Percentiles rank a stretch among this genome's conserved stretches.
Evolutionary conservation across 2,888 invertebrate species (phyloP).

Genomic region (Erebia ligea): DNA sequence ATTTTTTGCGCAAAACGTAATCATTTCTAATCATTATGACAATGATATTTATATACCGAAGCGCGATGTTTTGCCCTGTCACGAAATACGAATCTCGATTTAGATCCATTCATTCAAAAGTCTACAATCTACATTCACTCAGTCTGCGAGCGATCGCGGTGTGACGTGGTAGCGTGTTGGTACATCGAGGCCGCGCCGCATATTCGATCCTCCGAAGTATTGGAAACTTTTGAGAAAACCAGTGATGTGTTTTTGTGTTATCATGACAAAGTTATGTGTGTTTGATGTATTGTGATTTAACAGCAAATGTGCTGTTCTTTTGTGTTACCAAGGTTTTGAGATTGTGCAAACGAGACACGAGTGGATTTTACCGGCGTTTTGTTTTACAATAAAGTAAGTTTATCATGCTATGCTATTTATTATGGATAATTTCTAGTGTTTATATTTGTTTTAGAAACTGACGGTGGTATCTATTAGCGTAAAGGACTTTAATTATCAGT

Average conservation of each 20-base stretch:
- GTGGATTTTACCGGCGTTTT: conserved; percentile 65
- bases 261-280: conserved; percentile 61
- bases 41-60: not conserved
- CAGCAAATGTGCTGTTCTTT: conserved; percentile 43
- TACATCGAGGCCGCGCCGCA: conserved; percentile 44
- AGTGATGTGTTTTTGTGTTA: conserved; percentile 56
- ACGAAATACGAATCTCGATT: conserved; percentile 32
- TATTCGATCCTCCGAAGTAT: conserved; percentile 53
- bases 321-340: conserved; percentile 43
- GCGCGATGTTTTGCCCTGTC: conserved; percentile 26
- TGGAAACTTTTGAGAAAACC: conserved; percentile 54
- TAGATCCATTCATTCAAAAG: conserved; percentile 38
- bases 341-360: conserved; percentile 43
- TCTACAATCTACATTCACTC: conserved; percentile 44
- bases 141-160: conserved; percentile 65
- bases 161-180: conserved; percentile 43
- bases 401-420: conserved; percentile 8
- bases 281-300: conserved; percentile 55
- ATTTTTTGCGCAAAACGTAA: too few species aligned
- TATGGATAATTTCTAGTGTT: not conserved
- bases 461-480: not conserved
- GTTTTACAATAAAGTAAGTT: conserved; percentile 41
- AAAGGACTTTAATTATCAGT: conserved; percentile 2
- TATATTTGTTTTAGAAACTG: not conserved
- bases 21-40: not conserved